Evolutionary conservation across 1,140 invertebrate species (phyloP).

Genomic region (Drosophila triauraria): DNA sequence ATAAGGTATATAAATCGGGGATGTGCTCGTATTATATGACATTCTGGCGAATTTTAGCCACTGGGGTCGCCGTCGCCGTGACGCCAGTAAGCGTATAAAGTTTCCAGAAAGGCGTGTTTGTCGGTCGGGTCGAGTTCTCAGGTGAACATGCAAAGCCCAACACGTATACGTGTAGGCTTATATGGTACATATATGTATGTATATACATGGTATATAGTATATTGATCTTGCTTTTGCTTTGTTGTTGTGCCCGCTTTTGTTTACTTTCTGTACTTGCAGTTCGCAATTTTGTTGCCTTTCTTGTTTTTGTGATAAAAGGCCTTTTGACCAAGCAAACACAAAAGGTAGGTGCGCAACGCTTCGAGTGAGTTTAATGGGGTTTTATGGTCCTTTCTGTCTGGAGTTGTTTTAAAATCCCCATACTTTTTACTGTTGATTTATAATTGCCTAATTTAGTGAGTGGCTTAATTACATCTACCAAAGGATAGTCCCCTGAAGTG

Average conservation of each 20-base stretch:
- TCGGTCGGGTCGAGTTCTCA: constrained; percentile 24
- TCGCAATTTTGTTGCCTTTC: constrained; percentile 11
- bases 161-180: constrained; percentile 4
- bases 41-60: constrained; percentile 45
- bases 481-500: background rate
- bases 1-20: constrained; percentile 15
- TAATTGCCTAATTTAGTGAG: constrained; percentile 2
- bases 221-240: constrained; percentile 64
- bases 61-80: constrained; percentile 34
- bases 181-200: background rate
- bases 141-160: constrained; percentile 19
- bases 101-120: constrained; percentile 59
- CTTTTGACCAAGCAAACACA: constrained; percentile 26
- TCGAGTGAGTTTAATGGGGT: constrained; percentile 31
- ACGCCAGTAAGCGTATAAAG: constrained; percentile 43
- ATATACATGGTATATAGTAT: constrained; percentile 1
- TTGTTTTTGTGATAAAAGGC: constrained; percentile 17
- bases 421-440: constrained; percentile 27
- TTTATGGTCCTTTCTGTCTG: constrained; percentile 34
- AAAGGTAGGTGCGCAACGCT: constrained; percentile 35
- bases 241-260: constrained; percentile 34
- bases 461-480: background rate
- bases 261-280: constrained; percentile 32
- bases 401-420: constrained; percentile 18
- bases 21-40: constrained; percentile 54